Base-by-base conservation (phyloP, 2,113 vertebrate genomes). In the Miniopterus natalensis region DNA sequence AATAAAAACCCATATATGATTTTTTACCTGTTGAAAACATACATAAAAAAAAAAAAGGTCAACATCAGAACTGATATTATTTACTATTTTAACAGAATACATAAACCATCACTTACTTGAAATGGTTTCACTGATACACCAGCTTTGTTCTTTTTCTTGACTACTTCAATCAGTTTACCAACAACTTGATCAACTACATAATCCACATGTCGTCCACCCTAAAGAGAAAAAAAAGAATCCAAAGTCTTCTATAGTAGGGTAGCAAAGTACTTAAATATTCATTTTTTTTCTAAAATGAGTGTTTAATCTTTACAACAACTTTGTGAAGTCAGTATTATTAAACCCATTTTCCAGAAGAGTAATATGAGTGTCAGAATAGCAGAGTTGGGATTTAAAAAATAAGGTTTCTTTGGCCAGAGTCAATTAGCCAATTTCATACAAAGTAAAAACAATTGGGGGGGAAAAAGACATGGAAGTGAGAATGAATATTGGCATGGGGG, bases 81-180 rank as follows among this genome's bases (percentile, higher is more conserved):
- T 78, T 90, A 9, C 20, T 21, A 88, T 92, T 49, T 89, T 27
- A 51, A 59, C 2, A 53, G 36, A 88, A 94, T 77, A 84, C 14
- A 83, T 57, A 65, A 88, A 40, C 29, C 70, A 70, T 74, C 68
- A 97, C 98, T 98, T 97, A 99, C 99, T 99, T 99, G 99, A 98
- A 99, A 99, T n/a, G 99, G 99, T 98, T 99, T 99, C 80, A 99
- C 99, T 11, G 99, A 98, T 87, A 99, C 99, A 90, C 99, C 99
- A 90, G 99, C 99, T 98, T 99, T 99, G 97, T 99, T 99, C 98
- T 99, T 99, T 98, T 99, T 99, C 98, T 99, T 99, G 94, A 99
- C 99, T 80, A 99, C 99, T 98, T 99, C 99, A 79, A 99, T 99
- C 68, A 99, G 99, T 98, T 99, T 99, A 94, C 99, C 90, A 94